Evolutionary conservation across 1,140 invertebrate species (phyloP), one percentile per base, ranked within the genome.

Genomic region (Drosophila pseudoobscura): DNA sequence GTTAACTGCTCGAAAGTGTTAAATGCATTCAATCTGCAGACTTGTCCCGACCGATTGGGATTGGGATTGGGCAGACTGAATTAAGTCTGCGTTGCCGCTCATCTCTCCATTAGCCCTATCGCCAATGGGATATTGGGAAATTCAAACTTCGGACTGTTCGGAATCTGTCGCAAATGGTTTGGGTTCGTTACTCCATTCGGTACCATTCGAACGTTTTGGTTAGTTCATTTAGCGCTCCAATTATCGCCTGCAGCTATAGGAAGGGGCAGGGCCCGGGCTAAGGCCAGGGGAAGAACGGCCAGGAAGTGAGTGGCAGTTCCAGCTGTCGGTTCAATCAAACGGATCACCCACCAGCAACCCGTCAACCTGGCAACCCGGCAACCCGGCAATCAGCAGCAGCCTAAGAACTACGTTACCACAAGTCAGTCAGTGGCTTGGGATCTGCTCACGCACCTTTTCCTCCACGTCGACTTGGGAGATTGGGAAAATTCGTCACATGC

Each of bases 401-500:
- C 35, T 4, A 39, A 13, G 35, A 39, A 5, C 35, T 13, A 54
- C 35, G 49, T 35, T 39, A 51, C 31, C 55, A 39, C 72, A 51
- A 61, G 39, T 35, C 35, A 39, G 35, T 13, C 35, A 39, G 35
- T 39, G 35, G 35, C 35, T 13, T 50, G 31, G 29, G 8, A 47
- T 13, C 44, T 15, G 29, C 72, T 87, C 80, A 84, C 82, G 82
- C 80, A 87, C 56, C 60, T 69, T 59, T 47, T 26, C 44, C 17
- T 15, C 26, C 54, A 2, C 20, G 53, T 26, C 13, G 35, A 1
- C 4, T 39, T 20, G 17, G 20, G 17, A 62, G 31, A 45, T 51
- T 62, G 17, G 44, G 58, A 74, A 65, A 80, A 88, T 82, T 88
- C 83, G 83, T 79, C 83, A 88, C 83, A 88, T 88, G 83, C 83